These are phyloP conservation scores for Dorcus parallelipipedus DNA, from an alignment of 2,888 invertebrate species.

Conservation along the genomic window DNA sequence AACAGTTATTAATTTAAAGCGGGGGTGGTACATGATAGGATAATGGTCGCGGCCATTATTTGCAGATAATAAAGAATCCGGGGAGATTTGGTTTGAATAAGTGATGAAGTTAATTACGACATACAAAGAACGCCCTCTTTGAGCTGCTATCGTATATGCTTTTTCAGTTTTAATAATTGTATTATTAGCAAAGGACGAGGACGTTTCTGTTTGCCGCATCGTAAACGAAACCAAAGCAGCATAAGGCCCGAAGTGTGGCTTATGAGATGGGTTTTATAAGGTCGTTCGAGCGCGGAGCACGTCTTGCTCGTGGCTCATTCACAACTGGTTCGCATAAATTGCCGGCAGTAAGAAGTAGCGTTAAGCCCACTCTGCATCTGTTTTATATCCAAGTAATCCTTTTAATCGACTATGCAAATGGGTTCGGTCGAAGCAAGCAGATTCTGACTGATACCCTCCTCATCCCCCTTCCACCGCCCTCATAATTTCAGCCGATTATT, in stretches of 20 bases:
- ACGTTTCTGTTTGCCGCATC: too few species aligned
- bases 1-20: too few species aligned
- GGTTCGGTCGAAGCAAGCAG: conserved; percentile 21
- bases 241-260: background rate
- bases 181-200: too few species aligned
- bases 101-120: conserved; percentile 11
- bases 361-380: conserved; percentile 37
- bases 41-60: conserved; percentile 9
- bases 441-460: conserved; percentile 23
- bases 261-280: conserved; percentile 14
- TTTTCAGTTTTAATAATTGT: too few species aligned
- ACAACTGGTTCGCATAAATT: conserved; percentile 18
- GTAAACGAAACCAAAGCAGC: too few species aligned
- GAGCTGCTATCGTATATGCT: too few species aligned
- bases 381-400: conserved; percentile 38
- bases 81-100: conserved; percentile 12
- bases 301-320: conserved; percentile 16
- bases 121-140: background rate
- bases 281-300: conserved; percentile 15
- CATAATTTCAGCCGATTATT: too few species aligned
- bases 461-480: background rate
- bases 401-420: conserved; percentile 40
- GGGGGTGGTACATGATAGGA: conserved; percentile 2
- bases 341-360: conserved; percentile 22
- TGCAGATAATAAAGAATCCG: conserved; percentile 8